Evolutionary conservation across 2,797 vertebrate species (phyloP).

Genomic region (Rhabdophis nuchalis): DNA sequence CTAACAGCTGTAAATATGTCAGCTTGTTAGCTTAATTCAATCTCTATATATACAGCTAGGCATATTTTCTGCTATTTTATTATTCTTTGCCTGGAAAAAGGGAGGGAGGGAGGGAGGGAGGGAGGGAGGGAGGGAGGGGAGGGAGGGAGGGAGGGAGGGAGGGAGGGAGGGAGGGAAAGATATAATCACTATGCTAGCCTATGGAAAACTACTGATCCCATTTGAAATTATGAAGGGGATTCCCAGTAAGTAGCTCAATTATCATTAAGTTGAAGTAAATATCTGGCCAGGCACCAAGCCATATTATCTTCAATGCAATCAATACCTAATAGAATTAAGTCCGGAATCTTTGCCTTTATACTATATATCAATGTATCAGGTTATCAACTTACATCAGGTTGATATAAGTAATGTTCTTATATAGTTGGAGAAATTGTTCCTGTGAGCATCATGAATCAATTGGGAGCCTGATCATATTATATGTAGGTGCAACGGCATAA

Average conservation of each 20-base stretch:
- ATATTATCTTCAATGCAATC: background rate
- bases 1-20: background rate
- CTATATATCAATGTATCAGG: background rate
- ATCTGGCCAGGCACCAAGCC: background rate
- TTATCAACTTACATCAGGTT: conserved; percentile 7
- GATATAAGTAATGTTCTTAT: background rate
- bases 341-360: background rate
- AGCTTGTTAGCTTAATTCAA: background rate
- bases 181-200: background rate
- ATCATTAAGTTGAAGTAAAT: background rate
- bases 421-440: background rate
- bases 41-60: background rate
- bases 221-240: conserved; percentile 16
- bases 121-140: too few relatives aligned
- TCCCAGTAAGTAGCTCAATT: conserved; percentile 11
- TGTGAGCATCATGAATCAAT: conserved; percentile 4
- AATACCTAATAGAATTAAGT: conserved; percentile 16
- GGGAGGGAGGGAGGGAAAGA: too few relatives aligned
- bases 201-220: background rate
- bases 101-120: too few relatives aligned
- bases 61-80: background rate
- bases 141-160: too few relatives aligned
- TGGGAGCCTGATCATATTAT: background rate
- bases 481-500: background rate
- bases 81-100: background rate